Evolutionary conservation across 2,797 vertebrate species (phyloP).

Genomic region (Anomalospiza imberbis): DNA sequence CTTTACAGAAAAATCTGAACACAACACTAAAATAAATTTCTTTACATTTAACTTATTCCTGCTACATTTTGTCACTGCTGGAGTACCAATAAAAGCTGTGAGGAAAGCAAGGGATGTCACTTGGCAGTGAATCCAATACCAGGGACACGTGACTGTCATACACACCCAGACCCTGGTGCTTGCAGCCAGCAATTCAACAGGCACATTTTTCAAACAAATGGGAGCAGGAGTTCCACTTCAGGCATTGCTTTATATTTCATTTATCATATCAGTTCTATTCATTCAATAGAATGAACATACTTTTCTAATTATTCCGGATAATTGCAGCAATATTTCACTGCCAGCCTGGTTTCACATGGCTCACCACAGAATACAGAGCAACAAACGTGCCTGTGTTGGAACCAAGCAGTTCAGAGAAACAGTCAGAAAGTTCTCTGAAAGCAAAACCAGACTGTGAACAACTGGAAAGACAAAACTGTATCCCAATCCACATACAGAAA

Average conservation of each 20-base stretch:
- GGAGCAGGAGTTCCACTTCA: background rate
- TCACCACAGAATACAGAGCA: background rate
- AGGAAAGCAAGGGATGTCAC: background rate
- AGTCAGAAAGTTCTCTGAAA: background rate
- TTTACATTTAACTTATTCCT: background rate
- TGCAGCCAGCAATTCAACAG: background rate
- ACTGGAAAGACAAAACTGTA: background rate
- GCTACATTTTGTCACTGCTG: background rate
- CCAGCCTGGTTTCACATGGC: background rate
- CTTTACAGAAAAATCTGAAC: background rate
- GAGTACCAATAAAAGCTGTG: background rate
- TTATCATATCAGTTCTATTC: background rate
- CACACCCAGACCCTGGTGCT: background rate
- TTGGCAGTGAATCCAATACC: background rate
- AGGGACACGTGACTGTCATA: constrained; percentile 18
- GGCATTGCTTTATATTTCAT: background rate
- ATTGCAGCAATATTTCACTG: background rate
- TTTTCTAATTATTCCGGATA: background rate
- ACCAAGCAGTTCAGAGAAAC: background rate
- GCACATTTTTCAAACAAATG: background rate
- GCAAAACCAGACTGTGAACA: background rate
- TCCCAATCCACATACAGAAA: background rate
- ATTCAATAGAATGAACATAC: background rate
- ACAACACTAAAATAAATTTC: background rate
- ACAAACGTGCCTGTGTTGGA: background rate